Conservation (phyloP, 2,888 invertebrate genomes). For the Poecilobothrus nobilitatus region DNA sequence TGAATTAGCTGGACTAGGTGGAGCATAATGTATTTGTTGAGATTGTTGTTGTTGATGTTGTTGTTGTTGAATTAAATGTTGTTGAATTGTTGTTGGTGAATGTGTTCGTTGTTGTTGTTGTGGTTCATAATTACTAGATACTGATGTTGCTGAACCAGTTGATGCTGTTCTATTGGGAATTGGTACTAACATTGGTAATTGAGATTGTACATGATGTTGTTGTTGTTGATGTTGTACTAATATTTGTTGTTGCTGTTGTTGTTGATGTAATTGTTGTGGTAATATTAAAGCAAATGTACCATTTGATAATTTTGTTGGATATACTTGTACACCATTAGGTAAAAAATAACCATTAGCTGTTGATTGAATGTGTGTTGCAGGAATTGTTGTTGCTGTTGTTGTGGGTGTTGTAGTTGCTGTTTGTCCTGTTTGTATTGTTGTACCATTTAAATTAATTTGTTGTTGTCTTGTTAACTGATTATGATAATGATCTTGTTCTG, state of each 20-base stretch:
- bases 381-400: conserved; percentile 22
- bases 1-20: conserved; percentile 48
- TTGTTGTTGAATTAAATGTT: conserved; percentile 18
- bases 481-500: conserved; percentile 38
- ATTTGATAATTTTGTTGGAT: conserved; percentile 72
- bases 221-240: conserved; percentile 50
- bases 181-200: conserved; percentile 62
- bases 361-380: conserved; percentile 37
- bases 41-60: conserved; percentile 23
- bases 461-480: conserved; percentile 19
- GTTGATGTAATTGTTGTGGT: conserved; percentile 56
- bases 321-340: conserved; percentile 65
- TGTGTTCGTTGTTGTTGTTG: conserved; percentile 39
- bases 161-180: conserved; percentile 67
- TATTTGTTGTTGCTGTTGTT: conserved; percentile 55
- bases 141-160: conserved; percentile 58
- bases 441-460: conserved; percentile 17
- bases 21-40: conserved; percentile 44
- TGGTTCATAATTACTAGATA: conserved; percentile 45
- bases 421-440: conserved; percentile 9
- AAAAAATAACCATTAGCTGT: conserved; percentile 51
- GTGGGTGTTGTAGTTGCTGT: conserved; percentile 24
- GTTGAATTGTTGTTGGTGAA: conserved; percentile 40
- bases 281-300: conserved; percentile 75
- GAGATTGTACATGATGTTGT: conserved; percentile 42